Conservation (phyloP, 2,888 invertebrate species). For the Trisateles emortualis region DNA sequence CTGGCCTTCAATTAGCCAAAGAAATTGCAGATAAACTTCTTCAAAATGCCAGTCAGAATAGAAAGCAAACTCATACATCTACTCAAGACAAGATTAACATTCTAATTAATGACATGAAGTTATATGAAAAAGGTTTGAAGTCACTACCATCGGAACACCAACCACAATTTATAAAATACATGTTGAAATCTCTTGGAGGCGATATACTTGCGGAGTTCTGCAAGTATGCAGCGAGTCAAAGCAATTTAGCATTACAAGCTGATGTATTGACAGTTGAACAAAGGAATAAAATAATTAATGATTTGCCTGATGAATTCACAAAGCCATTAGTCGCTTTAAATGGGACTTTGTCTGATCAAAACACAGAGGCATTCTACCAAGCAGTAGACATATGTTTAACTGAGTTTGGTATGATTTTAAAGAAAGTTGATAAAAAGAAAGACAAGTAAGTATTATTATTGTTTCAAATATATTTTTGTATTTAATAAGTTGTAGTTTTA, state of each 20-base stretch:
- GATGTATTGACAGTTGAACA: slow-evolving; percentile 89
- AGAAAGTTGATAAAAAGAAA: slow-evolving; percentile 96
- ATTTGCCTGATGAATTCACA: slow-evolving; percentile 90
- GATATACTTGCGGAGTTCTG: slow-evolving; percentile 94
- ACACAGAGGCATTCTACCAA: slow-evolving; percentile 92
- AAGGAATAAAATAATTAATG: slow-evolving; percentile 90
- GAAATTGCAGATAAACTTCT: slow-evolving; percentile 91
- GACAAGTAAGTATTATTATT: slow-evolving; percentile 81
- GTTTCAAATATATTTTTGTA: slow-evolving; percentile 2
- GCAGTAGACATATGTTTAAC: slow-evolving; percentile 91
- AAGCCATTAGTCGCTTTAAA: slow-evolving; percentile 89
- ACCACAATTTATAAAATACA: slow-evolving; percentile 91
- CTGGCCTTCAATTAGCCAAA: slow-evolving; percentile 89
- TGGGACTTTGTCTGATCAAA: slow-evolving; percentile 89
- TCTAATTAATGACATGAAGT: slow-evolving; percentile 90
- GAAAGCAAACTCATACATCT: slow-evolving; percentile 93
- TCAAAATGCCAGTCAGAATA: slow-evolving; percentile 89
- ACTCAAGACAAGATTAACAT: slow-evolving; percentile 94
- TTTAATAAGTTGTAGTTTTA: too few species aligned
- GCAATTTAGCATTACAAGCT: slow-evolving; percentile 87
- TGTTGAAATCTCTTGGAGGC: slow-evolving; percentile 93
- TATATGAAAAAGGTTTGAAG: slow-evolving; percentile 93
- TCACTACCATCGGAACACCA: slow-evolving; percentile 88
- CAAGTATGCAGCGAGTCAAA: slow-evolving; percentile 92
- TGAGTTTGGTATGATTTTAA: slow-evolving; percentile 92